Percentiles rank a stretch among this genome's conserved stretches.
These are phyloP conservation scores for Meandrina meandrites DNA, from an alignment of 92 coral and sea anemone species.

Conservation along the genomic window DNA sequence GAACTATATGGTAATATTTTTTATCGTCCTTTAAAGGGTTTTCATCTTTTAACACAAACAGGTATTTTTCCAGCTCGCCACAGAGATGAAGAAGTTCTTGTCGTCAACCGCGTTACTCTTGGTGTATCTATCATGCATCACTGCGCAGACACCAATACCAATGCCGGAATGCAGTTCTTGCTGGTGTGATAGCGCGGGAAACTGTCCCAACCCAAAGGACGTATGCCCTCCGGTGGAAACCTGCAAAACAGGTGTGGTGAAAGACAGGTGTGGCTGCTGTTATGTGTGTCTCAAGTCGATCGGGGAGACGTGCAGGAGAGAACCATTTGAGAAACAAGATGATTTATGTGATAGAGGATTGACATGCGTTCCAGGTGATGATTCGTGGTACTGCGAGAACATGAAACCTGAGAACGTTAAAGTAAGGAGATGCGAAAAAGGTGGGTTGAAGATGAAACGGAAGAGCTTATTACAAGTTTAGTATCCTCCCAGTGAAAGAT, in stretches of 20 bases:
- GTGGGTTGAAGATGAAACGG: slow-evolving; percentile 1
- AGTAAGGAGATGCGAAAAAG: slow-evolving; percentile 66
- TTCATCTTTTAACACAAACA: no score
- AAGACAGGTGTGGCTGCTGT: slow-evolving; percentile 79
- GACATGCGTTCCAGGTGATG: slow-evolving; percentile 43
- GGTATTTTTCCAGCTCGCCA: background rate
- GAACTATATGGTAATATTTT: no score
- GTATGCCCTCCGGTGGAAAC: slow-evolving; percentile 51
- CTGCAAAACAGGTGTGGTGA: slow-evolving; percentile 65
- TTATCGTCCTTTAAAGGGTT: no score
- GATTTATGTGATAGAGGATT: slow-evolving; percentile 59
- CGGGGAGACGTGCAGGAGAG: slow-evolving; percentile 70
- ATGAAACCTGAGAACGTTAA: slow-evolving; percentile 44
- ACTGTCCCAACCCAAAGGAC: slow-evolving; percentile 42
- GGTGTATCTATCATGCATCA: background rate
- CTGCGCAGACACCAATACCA: background rate
- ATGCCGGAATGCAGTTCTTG: slow-evolving; percentile 21
- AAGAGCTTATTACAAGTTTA: no score
- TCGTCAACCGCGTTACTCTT: background rate
- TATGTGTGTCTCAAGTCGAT: slow-evolving; percentile 63
- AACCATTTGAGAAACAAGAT: slow-evolving; percentile 40
- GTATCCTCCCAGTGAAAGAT: no score
- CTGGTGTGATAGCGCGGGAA: slow-evolving; percentile 37
- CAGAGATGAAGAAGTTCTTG: background rate
- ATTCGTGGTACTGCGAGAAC: slow-evolving; percentile 36